Percentiles rank a stretch among this genome's conserved stretches.
Evolutionary conservation across 2,888 invertebrate species (phyloP).

Genomic region (Gymnosoma rotundatum): DNA sequence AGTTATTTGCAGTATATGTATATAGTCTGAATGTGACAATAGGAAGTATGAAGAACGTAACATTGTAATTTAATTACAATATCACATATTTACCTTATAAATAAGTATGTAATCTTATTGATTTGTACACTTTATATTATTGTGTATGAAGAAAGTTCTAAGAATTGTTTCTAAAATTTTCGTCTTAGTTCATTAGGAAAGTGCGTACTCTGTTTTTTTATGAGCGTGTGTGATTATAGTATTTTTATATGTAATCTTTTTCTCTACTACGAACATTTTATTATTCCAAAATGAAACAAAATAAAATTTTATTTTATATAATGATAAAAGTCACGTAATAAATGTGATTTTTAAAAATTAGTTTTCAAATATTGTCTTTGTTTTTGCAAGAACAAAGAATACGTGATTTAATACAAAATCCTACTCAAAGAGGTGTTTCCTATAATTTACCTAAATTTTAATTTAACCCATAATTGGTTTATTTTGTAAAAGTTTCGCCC

Average conservation of each 20-base stretch:
- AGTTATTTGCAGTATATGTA: not conserved
- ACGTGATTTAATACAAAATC: constrained; percentile 38
- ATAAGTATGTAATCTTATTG: not conserved
- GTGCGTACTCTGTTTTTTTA: not conserved
- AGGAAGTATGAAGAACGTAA: constrained; percentile 40
- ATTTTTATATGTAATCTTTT: not conserved
- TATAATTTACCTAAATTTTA: not conserved
- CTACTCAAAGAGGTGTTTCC: not conserved
- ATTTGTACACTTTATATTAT: not conserved
- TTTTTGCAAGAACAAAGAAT: constrained; percentile 6
- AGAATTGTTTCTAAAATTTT: not conserved
- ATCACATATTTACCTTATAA: not conserved
- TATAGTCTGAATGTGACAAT: constrained; percentile 33
- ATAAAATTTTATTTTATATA: constrained; percentile 55
- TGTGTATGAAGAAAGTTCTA: not conserved
- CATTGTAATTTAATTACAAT: constrained; percentile 32
- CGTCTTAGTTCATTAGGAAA: not conserved
- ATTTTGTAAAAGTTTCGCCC: too few species aligned
- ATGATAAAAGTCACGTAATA: constrained; percentile 59
- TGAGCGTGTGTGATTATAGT: not conserved
- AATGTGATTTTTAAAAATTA: constrained; percentile 41
- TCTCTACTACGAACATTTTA: constrained; percentile 12
- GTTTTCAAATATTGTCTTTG: constrained; percentile 16
- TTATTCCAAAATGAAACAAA: constrained; percentile 21
- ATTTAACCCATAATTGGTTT: too few species aligned